Conservation (phyloP, 2,113 vertebrate species). For the Onychostoma macrolepis region DNA sequence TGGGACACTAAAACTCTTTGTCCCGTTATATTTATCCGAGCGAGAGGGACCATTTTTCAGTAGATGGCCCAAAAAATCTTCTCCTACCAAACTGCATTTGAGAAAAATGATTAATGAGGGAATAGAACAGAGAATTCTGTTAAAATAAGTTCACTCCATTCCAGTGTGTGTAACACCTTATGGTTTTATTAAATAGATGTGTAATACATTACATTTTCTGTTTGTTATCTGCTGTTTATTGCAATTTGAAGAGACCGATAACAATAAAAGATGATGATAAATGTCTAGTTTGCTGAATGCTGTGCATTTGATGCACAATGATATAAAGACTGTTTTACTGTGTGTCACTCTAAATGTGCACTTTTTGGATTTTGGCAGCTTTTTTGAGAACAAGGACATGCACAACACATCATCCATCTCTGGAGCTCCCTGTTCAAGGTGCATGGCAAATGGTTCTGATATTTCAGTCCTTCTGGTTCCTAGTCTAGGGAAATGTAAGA, state of each 20-base stretch:
- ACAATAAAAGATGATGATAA: neutral
- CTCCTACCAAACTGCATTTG: neutral
- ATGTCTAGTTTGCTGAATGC: neutral
- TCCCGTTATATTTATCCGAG: conserved; percentile 28
- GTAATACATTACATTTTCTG: neutral
- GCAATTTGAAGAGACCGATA: neutral
- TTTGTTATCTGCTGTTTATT: neutral
- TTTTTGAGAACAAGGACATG: conserved; percentile 15
- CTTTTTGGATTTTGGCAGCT: neutral
- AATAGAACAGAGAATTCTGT: neutral
- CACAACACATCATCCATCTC: neutral
- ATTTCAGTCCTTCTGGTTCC: neutral
- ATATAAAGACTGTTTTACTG: neutral
- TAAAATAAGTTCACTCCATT: neutral
- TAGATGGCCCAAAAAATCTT: conserved; percentile 27
- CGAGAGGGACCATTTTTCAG: conserved; percentile 15
- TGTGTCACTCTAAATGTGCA: neutral
- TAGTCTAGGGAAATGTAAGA: neutral
- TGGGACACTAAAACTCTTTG: conserved; percentile 30
- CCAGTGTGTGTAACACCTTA: neutral
- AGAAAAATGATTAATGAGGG: neutral
- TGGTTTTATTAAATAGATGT: neutral
- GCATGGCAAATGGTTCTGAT: neutral
- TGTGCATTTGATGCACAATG: neutral
- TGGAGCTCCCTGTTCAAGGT: neutral